These are phyloP conservation scores for Pharmacophagus antenor DNA, from an alignment of 2,888 invertebrate species.

Conservation along the genomic window DNA sequence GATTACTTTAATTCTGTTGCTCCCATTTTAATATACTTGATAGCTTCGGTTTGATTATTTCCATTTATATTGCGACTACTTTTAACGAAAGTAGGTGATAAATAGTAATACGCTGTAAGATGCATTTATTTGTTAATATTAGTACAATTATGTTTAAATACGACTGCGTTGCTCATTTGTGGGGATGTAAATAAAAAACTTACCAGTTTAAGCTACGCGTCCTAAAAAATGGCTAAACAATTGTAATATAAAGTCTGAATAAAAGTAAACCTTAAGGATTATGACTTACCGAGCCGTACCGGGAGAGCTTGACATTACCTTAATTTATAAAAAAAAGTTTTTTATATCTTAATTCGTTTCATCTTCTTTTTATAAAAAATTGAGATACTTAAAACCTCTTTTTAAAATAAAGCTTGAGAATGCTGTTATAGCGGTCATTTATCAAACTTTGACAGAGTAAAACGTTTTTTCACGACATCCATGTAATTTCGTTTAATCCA, in stretches of 20 bases:
- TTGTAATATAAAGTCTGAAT: no score
- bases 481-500: conserved; percentile 3
- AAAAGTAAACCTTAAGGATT: no score
- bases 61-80: neutral
- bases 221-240: no score
- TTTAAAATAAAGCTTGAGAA: conserved; percentile 1
- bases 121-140: neutral
- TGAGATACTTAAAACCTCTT: neutral
- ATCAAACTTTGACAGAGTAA: neutral
- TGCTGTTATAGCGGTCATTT: conserved; percentile 1
- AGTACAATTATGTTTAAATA: no score
- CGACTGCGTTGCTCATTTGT: no score
- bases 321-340: neutral
- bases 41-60: neutral
- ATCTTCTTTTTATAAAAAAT: neutral
- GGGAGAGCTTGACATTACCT: no score
- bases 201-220: no score
- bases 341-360: neutral
- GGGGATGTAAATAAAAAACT: no score
- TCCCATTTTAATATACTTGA: neutral
- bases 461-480: conserved; percentile 3
- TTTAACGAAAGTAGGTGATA: neutral
- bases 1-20: conserved; percentile 11
- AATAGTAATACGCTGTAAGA: neutral
- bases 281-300: no score